These are phyloP conservation scores for Laupala kohalensis DNA, from an alignment of 1,140 invertebrate species.

Conservation along the genomic window DNA sequence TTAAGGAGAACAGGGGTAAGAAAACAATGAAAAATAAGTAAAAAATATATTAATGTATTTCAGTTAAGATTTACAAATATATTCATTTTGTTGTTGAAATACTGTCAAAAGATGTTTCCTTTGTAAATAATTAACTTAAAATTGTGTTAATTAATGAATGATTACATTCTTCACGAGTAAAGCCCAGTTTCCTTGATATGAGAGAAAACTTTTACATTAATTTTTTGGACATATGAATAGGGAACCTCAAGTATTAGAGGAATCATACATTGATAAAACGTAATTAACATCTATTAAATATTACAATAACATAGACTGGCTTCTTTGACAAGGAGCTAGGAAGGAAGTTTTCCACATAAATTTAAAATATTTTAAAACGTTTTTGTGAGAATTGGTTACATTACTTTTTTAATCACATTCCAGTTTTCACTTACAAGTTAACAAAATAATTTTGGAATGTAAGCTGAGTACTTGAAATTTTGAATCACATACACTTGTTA, in stretches of 20 bases:
- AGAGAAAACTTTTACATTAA: not conserved
- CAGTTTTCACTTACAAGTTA: too few species aligned
- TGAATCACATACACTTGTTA: too few species aligned
- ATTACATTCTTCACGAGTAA: not conserved
- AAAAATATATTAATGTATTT: not conserved
- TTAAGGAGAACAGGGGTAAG: too few species aligned
- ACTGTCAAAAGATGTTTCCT: not conserved
- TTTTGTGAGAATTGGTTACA: too few species aligned
- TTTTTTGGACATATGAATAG: too few species aligned
- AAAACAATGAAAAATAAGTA: not conserved
- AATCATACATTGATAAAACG: too few species aligned
- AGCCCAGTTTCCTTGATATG: not conserved
- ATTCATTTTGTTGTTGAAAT: not conserved
- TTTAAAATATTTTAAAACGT: not conserved
- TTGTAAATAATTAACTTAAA: not conserved
- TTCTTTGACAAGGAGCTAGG: not conserved
- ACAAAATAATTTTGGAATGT: too few species aligned
- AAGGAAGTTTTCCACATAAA: not conserved
- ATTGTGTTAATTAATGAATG: not conserved
- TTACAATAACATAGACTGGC: not conserved
- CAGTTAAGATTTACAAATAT: not conserved
- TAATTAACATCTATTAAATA: not conserved
- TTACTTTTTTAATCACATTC: too few species aligned
- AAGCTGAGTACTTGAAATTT: too few species aligned
- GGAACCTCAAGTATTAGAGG: too few species aligned